Evolutionary conservation across 2,113 vertebrate genomes (phyloP), one percentile per base, ranked within the genome.

Genomic region (Turnix velox): DNA sequence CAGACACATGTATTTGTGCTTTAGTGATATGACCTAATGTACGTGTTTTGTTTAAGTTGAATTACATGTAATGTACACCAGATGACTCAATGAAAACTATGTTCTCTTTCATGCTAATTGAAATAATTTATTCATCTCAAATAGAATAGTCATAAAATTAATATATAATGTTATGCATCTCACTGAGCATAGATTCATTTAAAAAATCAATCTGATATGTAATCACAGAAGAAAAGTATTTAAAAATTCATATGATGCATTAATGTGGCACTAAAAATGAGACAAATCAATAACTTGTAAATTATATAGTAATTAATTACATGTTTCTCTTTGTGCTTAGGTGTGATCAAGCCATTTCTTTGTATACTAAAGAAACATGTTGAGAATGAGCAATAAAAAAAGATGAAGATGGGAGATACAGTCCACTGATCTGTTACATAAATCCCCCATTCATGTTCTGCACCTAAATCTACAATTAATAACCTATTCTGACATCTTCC

Each of bases 301-400:
- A 94, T 95, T 88, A 61, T 72, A 88, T 37, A 14, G 7, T 37
- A 91, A 94, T 91, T 96, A 93, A 95, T 95, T 92, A 72, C 23
- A 52, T 7, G 3, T 74, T 33, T 88, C n/a, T 83, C 42, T 69
- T 63, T 87, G 54, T 57, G 61, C 31, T 94, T 90, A 81, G 48
- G 46, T 3, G 0, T 84, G 74, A 71, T 84, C 14, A 43, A 88
- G 48, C 2, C 35, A 45, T 84, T 92, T 80, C 46, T 74, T 12
- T 57, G 35, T 54, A 31, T 37, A 43, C 48, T 73, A 65, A 76
- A 80, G 45, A 79, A 91, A 63, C 3, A 2, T 55, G 14, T 43
- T 65, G n/a, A 83, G 90, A 93, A 86, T 37, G 25, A 85, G 39
- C 16, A 57, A 40, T 71, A 68, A 63, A 55, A 71, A 62, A 48